Evolutionary conservation across 2,797 vertebrate genomes (phyloP).

Genomic region (Neopelma chrysocephalum): DNA sequence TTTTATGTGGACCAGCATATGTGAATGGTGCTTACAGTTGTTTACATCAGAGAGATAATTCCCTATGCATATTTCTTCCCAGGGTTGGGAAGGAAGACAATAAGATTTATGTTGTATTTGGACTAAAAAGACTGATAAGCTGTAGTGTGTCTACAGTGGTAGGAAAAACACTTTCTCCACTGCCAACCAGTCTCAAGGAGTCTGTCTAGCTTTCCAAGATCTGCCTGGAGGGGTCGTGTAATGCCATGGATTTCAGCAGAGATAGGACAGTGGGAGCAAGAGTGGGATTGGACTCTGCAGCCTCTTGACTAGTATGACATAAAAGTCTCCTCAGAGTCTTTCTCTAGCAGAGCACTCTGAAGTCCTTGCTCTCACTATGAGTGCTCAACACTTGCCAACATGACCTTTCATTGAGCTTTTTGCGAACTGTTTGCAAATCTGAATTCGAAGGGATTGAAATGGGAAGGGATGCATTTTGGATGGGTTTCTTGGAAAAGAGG

Average conservation of each 20-base stretch:
- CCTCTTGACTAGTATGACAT: neutral
- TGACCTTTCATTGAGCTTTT: neutral
- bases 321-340: neutral
- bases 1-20: neutral
- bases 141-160: neutral
- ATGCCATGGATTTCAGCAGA: neutral
- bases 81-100: neutral
- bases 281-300: neutral
- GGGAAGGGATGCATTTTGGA: neutral
- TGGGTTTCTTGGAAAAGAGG: neutral
- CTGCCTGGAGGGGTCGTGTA: neutral
- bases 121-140: neutral
- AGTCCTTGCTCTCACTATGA: neutral
- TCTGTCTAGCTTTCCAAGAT: neutral
- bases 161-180: neutral
- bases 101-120: neutral
- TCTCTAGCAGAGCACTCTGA: neutral
- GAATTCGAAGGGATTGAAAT: neutral
- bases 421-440: neutral
- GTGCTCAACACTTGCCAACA: neutral
- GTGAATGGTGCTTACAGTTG: slow-evolving; percentile 40
- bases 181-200: neutral
- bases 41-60: slow-evolving; percentile 27
- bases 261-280: neutral
- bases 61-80: neutral